Base-by-base conservation (phyloP, 1,140 invertebrate species). In the Papilio dardanus region DNA sequence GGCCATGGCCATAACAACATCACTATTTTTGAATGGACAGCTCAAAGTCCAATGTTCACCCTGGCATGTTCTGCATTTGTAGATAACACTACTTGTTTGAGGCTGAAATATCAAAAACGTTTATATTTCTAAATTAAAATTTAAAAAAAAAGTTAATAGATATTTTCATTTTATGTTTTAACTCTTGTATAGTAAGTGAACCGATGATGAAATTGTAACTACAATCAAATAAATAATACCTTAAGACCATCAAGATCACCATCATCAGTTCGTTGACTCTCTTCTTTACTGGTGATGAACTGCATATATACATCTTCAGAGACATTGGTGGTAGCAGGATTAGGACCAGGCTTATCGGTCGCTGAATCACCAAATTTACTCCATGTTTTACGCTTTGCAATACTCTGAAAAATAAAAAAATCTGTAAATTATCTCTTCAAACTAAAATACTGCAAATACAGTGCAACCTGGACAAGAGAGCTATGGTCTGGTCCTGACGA, bases 21-120 rank as follows among this genome's bases (percentile, higher is more conserved):
- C 94, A 84, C 96, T 98, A 83, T 99, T 97, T 92, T 99, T 99
- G 95, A 98, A 99, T 1, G 99, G 99, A 95, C 99, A 99, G 82
- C 98, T 98, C 65, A 97, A 96, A 6, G 98, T 99, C 98, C 98
- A 99, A 95, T 99, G 99, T 82, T 99, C 98, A 19, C 97, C 97
- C 86, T 98, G 98, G 94, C 98, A 99, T 75, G 97, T 98, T 91
- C 99, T 95, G 88, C 99, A 99, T 87, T 98, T 98, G 71, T 99
- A 97, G 83, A 98, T 95, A 82, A 97, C 96, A 86, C 96, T 97
- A 80, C 87, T 93, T 42, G 86, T 89, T 79, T 86, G 91, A 65
- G 88, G 85, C 91, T 92, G 76, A 42, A 83, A 78, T 30, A n/a
- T n/a, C n/a, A n/a, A n/a, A n/a, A n/a, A n/a, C n/a, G n/a, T n/a